Evolutionary conservation across 2,888 invertebrate genomes (phyloP), one percentile per base, ranked within the genome.

Genomic region (Drosophila cracens): DNA sequence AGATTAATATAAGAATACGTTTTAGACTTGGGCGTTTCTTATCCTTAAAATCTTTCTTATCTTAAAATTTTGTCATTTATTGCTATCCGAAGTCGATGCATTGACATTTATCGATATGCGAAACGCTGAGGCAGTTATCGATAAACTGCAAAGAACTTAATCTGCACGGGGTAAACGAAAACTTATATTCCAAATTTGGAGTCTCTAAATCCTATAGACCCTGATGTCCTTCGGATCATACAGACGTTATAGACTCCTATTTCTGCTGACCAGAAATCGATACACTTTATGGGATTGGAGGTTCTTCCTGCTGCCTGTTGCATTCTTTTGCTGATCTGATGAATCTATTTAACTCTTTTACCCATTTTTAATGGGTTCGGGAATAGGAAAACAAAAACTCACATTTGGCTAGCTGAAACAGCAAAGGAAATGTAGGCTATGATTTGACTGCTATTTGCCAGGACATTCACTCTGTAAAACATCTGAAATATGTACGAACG

Each of bases 391-490:
- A 13, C 11, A 31, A 61, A 58, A 36, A 66, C 21, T 67, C 54
- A 61, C 71, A 71, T 67, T 79, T 65, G 46, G 60, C 77, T 73
- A 73, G 70, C 66, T 76, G 54, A 83, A 84, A 86, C 76, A 89
- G 82, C 74, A 87, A 70, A 81, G 87, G 89, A 86, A 86, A 89
- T 89, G 85, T 86, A 89, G 85, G 89, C 85, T 73, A 89, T 87
- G 87, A 86, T 86, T 89, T 86, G 85, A 27, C 54, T 54, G 27
- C 13, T 56, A 36, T 36, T 38, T 80, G 76, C 69, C 74, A 70
- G 79, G 60, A 74, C 75, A 82, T 72, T 79, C 81, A 82, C 62
- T 79, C 43, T 51, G 49, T 31, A 61, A 75, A 79, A 76, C 60
- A 68, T 72, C 63, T 80, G 76, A 79, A 78, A 76, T 72, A 68